Evolutionary conservation across 2,797 vertebrate genomes (phyloP).

Genomic region (Cyprinodon diabolis): DNA sequence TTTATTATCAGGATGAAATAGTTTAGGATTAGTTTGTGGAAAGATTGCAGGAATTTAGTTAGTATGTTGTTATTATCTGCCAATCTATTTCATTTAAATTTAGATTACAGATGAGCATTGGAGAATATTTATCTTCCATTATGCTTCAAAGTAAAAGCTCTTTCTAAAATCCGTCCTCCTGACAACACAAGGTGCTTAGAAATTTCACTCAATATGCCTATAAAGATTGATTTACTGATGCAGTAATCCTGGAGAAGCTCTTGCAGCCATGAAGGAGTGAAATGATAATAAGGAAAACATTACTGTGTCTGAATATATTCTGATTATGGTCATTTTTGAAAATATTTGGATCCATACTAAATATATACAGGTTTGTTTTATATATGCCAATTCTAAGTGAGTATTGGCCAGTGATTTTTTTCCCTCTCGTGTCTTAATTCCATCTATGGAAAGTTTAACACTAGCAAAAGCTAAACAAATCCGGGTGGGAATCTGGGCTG

Average conservation of each 20-base stretch:
- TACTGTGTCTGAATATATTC: not conserved
- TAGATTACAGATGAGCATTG: conserved; percentile 28
- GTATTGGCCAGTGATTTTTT: conserved; percentile 32
- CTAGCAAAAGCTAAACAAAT: conserved; percentile 41
- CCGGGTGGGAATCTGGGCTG: conserved; percentile 26
- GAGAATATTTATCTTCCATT: conserved; percentile 16
- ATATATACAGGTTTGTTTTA: conserved; percentile 17
- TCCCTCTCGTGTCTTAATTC: conserved; percentile 34
- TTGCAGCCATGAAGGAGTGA: conserved; percentile 26
- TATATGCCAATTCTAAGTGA: conserved; percentile 25
- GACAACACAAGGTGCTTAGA: conserved; percentile 53
- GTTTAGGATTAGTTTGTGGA: not conserved
- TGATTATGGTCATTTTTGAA: conserved; percentile 20
- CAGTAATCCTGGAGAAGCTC: conserved; percentile 46
- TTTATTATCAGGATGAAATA: not conserved
- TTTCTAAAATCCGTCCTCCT: conserved; percentile 40
- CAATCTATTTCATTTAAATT: conserved; percentile 19
- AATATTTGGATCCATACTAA: conserved; percentile 36
- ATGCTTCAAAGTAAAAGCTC: conserved; percentile 52
- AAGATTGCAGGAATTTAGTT: too few relatives aligned
- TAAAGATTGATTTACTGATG: conserved; percentile 53
- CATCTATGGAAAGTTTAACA: conserved; percentile 46
- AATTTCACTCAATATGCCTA: conserved; percentile 57
- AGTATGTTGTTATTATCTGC: not conserved
- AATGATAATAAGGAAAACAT: not conserved